A percentile compares a stretch with the other conserved stretches of the same genome.
Conservation (phyloP, 1,140 invertebrate species). For the Diachasmimorpha longicaudata region DNA sequence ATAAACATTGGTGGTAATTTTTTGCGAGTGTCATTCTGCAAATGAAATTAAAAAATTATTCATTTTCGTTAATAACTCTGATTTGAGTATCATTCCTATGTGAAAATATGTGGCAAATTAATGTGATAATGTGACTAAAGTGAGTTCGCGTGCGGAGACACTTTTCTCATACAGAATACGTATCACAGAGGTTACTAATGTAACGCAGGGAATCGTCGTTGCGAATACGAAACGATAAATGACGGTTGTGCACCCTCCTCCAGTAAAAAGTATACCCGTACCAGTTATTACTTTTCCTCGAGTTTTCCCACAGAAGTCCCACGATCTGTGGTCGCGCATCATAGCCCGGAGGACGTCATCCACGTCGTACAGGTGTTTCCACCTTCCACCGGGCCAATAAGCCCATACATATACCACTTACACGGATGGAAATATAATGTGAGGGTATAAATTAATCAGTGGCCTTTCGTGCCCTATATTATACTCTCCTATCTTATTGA, state of each 20-base stretch:
- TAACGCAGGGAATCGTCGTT: background rate
- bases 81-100: background rate
- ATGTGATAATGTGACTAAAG: background rate
- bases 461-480: conserved; percentile 26
- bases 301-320: conserved; percentile 61
- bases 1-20: too few relatives aligned
- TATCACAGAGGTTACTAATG: background rate
- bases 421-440: background rate
- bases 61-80: too few relatives aligned
- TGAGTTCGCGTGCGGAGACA: conserved; percentile 1
- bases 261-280: conserved; percentile 15
- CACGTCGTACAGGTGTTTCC: background rate
- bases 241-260: conserved; percentile 6
- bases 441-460: conserved; percentile 51
- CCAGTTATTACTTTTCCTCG: conserved; percentile 45
- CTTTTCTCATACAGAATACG: background rate
- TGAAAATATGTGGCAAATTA: background rate
- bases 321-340: conserved; percentile 60
- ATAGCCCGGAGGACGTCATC: conserved; percentile 40
- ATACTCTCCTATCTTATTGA: background rate
- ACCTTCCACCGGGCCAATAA: background rate
- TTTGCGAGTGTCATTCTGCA: background rate
- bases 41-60: background rate
- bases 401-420: background rate
- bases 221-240: conserved; percentile 18